Percentiles rank a stretch among this genome's conserved stretches.
phyloP scores from a whole-genome alignment of 2,113 vertebrate genomes.

The Apteryx owenii region DNA sequence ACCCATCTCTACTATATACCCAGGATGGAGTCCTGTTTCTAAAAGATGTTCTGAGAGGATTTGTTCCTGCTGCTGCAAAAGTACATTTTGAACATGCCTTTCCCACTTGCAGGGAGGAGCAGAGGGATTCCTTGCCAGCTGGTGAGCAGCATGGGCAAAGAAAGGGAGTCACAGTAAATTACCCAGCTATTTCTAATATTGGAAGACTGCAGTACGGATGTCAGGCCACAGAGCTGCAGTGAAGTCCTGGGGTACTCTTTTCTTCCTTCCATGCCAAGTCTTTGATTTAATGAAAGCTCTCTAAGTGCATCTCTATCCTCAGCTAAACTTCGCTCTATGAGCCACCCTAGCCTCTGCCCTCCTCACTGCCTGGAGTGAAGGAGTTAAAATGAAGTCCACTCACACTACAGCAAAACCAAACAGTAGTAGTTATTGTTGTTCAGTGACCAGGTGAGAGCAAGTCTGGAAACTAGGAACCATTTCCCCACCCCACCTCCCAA shows the following conservation, averaged over 20 bases:
- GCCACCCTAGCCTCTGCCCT: neutral
- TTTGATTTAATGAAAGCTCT: neutral
- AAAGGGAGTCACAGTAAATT: neutral
- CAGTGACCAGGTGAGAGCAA: neutral
- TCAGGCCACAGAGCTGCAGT: neutral
- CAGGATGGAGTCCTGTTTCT: neutral
- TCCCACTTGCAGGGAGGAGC: neutral
- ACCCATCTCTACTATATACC: neutral
- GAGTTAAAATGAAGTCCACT: neutral
- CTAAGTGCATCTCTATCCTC: neutral
- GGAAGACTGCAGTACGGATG: neutral
- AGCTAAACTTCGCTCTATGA: neutral
- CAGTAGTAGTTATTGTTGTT: neutral
- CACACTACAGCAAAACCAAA: neutral
- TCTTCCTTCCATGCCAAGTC: neutral
- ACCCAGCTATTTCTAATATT: neutral
- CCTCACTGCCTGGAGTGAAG: neutral
- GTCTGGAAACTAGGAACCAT: neutral
- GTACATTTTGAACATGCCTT: neutral
- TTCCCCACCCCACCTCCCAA: neutral
- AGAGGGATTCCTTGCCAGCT: neutral
- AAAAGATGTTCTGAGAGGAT: neutral
- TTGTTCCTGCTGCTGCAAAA: neutral
- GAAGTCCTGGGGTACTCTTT: neutral
- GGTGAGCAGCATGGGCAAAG: neutral